phyloP scores from a whole-genome alignment of 1,140 invertebrate genomes.

The Drosophila ananassae region DNA sequence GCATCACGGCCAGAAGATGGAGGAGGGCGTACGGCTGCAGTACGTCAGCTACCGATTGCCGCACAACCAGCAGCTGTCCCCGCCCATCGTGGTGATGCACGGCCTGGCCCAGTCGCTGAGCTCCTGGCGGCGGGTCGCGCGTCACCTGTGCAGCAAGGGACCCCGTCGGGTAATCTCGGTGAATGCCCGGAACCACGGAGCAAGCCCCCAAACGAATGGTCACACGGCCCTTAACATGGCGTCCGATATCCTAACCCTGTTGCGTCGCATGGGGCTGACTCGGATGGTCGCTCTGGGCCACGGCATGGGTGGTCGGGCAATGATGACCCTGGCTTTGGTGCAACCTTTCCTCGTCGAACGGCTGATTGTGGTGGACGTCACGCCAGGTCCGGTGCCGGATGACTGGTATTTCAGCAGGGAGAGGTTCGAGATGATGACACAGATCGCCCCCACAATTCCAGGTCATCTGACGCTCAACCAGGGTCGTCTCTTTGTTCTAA shows the following conservation, averaged over 20 bases:
- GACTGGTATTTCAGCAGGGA: not conserved
- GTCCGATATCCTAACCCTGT: slow-evolving; percentile 85
- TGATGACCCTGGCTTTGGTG: slow-evolving; percentile 49
- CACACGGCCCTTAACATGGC: slow-evolving; percentile 90
- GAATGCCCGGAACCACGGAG: slow-evolving; percentile 95
- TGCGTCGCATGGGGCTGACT: slow-evolving; percentile 3
- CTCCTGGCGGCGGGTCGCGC: slow-evolving; percentile 88
- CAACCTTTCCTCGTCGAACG: slow-evolving; percentile 42
- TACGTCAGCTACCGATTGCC: slow-evolving; percentile 20
- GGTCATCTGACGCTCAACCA: slow-evolving; percentile 3
- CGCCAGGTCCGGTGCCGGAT: slow-evolving; percentile 21
- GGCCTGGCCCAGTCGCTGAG: slow-evolving; percentile 92
- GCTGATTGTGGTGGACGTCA: slow-evolving; percentile 43
- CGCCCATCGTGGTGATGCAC: slow-evolving; percentile 92
- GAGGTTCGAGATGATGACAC: slow-evolving; percentile 29
- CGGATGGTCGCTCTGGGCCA: slow-evolving; percentile 40
- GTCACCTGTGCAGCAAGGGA: slow-evolving; percentile 16
- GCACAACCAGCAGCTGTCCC: slow-evolving; percentile 19
- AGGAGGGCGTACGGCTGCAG: slow-evolving; percentile 5
- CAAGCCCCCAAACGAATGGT: slow-evolving; percentile 89
- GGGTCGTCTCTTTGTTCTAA: slow-evolving; percentile 18
- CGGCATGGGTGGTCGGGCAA: slow-evolving; percentile 27
- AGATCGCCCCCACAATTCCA: slow-evolving; percentile 18
- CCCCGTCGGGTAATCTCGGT: slow-evolving; percentile 87
- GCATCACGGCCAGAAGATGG: too few species aligned